Conservation (phyloP, 2,888 invertebrate species). For the Hyles lineata region DNA sequence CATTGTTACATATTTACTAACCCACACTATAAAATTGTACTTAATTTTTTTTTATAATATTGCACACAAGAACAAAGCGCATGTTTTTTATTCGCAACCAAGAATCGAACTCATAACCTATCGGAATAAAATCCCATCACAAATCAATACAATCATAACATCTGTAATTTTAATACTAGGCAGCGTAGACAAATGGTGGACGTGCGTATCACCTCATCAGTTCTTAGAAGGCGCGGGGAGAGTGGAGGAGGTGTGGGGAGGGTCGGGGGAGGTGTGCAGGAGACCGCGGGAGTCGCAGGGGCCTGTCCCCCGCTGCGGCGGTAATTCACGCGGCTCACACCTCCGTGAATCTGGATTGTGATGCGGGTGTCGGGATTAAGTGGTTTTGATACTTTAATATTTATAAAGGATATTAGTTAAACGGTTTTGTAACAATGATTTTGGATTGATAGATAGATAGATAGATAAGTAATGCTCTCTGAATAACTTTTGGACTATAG, state of each 20-base stretch:
- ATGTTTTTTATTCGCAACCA: not conserved
- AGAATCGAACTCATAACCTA: not conserved
- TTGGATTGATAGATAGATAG: not conserved
- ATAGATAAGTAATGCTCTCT: too few species aligned
- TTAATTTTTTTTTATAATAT: too few species aligned
- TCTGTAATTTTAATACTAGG: not conserved
- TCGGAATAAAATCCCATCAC: not conserved
- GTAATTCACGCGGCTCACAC: constrained; percentile 81
- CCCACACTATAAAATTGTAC: not conserved
- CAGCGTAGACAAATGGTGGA: constrained; percentile 12
- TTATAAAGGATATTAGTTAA: too few species aligned
- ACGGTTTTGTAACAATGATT: not conserved
- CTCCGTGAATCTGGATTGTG: constrained; percentile 64
- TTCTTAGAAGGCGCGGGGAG: constrained; percentile 29
- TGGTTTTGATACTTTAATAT: constrained; percentile 61
- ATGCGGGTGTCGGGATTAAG: constrained; percentile 35
- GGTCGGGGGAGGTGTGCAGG: constrained; percentile 42
- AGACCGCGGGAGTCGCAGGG: constrained; percentile 47
- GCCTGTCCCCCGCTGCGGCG: constrained; percentile 68
- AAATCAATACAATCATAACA: not conserved
- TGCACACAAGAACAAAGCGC: not conserved
- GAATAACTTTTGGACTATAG: too few species aligned
- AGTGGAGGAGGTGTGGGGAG: not conserved
- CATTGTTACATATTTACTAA: too few species aligned
- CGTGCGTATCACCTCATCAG: constrained; percentile 22